These are phyloP conservation scores for Thalassarche chlororhynchos DNA, from an alignment of 2,113 vertebrate species.

Conservation along the genomic window DNA sequence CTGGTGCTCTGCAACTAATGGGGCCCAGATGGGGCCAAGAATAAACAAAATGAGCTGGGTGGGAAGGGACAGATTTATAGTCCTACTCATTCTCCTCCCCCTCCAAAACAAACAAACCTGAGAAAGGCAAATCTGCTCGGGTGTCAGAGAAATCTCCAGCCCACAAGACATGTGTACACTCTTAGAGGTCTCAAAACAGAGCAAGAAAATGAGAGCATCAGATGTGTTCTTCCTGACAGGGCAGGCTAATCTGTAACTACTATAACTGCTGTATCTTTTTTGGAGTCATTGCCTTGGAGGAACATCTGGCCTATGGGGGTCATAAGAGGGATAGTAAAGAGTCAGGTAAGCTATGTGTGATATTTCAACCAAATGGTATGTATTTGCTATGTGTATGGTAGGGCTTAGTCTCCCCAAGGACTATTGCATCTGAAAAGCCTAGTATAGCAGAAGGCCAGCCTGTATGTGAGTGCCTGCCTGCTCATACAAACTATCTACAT, in stretches of 20 bases:
- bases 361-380: background rate
- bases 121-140: background rate
- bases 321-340: background rate
- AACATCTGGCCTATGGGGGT: background rate
- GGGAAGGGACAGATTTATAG: constrained; percentile 23
- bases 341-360: background rate
- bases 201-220: background rate
- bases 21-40: constrained; percentile 8
- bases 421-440: background rate
- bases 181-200: background rate
- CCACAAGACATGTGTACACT: background rate
- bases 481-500: background rate
- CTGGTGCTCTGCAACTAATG: constrained; percentile 7
- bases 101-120: constrained; percentile 21
- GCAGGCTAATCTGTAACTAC: background rate
- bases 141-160: background rate
- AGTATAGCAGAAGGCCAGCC: background rate
- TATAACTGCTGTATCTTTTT: background rate
- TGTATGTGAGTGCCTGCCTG: background rate
- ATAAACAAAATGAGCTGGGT: background rate
- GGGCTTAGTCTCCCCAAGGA: background rate
- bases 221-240: background rate
- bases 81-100: background rate
- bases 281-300: background rate
- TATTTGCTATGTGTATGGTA: background rate